Conservation (phyloP, 2,113 vertebrate species). For the Thinocorus orbignyianus region DNA sequence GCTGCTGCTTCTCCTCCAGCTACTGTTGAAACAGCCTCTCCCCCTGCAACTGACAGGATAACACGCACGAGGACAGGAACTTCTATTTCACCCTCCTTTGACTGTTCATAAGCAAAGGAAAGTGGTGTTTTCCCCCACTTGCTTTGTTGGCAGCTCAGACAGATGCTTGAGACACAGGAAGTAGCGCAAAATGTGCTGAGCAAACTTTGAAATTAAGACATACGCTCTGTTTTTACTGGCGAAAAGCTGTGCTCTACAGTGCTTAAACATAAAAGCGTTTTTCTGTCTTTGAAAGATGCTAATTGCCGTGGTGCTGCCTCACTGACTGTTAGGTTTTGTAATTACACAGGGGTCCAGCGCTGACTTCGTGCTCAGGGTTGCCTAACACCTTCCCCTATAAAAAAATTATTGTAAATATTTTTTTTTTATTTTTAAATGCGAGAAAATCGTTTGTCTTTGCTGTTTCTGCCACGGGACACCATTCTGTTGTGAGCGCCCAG, state of each 20-base stretch:
- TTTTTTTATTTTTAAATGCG: neutral
- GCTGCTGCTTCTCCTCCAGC: fast-evolving
- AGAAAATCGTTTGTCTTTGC: neutral
- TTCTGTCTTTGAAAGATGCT: slow-evolving; percentile 18
- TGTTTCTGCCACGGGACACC: neutral
- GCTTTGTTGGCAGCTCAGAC: slow-evolving; percentile 53
- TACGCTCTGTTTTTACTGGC: slow-evolving; percentile 56
- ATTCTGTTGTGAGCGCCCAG: neutral
- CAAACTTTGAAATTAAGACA: slow-evolving; percentile 69
- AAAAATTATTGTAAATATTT: neutral
- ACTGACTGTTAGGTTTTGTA: neutral
- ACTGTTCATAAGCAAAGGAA: neutral
- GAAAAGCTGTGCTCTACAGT: slow-evolving; percentile 24
- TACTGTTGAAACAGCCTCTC: slow-evolving; percentile 5
- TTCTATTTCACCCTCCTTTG: neutral
- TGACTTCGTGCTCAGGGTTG: neutral
- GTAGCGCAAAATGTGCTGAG: slow-evolving; percentile 42
- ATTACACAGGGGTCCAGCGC: neutral
- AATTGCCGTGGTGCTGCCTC: neutral
- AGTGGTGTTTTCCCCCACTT: slow-evolving; percentile 33
- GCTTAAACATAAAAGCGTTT: slow-evolving; percentile 39
- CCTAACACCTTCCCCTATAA: neutral
- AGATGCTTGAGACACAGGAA: slow-evolving; percentile 69
- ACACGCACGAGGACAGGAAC: fast-evolving
- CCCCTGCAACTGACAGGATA: neutral